A percentile compares a stretch with the other conserved stretches of the same genome.
phyloP scores from a whole-genome alignment of 2,888 invertebrate species.

The Hyposoter dolosus region DNA sequence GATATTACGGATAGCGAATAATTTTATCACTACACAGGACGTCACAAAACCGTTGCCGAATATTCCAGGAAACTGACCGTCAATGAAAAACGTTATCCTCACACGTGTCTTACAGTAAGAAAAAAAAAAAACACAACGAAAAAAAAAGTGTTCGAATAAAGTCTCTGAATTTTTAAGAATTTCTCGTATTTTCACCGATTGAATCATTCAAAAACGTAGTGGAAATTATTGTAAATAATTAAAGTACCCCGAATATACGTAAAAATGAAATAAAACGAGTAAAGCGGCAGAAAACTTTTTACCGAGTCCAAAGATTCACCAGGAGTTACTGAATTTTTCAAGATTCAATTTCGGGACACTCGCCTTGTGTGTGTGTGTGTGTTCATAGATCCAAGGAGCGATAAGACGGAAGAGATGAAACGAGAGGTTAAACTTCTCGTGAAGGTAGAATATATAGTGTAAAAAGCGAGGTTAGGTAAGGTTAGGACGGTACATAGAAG shows the following conservation, averaged over 20 bases:
- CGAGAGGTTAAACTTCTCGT: conserved; percentile 22
- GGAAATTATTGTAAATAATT: background rate
- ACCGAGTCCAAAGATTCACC: background rate
- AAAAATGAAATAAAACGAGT: background rate
- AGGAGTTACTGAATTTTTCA: conserved; percentile 1
- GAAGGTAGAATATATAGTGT: background rate
- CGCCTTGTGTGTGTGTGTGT: background rate
- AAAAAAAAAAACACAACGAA: background rate
- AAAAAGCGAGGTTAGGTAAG: background rate
- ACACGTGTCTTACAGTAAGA: background rate
- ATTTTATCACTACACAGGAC: background rate
- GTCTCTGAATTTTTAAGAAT: background rate
- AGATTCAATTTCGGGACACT: conserved; percentile 4
- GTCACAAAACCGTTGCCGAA: background rate
- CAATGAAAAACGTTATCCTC: background rate
- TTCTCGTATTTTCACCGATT: background rate
- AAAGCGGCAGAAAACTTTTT: background rate
- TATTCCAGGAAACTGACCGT: background rate
- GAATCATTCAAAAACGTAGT: background rate
- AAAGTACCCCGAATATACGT: background rate
- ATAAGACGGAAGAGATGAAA: conserved; percentile 40
- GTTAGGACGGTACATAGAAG: conserved; percentile 4
- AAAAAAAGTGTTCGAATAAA: background rate
- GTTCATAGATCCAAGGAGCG: background rate
- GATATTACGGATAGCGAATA: conserved; percentile 13